Conservation (phyloP, 1,140 invertebrate genomes). For the Rhopalosiphum padi region DNA sequence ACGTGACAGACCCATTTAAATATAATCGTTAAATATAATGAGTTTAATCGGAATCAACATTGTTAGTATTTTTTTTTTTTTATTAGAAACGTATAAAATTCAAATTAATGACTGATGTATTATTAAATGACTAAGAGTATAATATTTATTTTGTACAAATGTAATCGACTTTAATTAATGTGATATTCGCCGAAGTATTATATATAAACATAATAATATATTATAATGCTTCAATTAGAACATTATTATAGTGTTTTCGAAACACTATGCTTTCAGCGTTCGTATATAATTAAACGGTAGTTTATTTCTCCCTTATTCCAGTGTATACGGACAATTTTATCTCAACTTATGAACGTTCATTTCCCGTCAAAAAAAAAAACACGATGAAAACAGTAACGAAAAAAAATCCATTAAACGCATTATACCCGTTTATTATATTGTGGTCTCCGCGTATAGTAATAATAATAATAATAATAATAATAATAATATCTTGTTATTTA, state of each 20-base stretch:
- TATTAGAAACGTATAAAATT: neutral
- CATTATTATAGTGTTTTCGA: neutral
- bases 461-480: slow-evolving; percentile 50
- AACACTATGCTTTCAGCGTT: neutral
- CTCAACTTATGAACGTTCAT: slow-evolving; percentile 4
- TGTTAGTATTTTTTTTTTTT: neutral
- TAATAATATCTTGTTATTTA: slow-evolving; percentile 44
- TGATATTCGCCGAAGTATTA: neutral
- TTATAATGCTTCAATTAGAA: neutral
- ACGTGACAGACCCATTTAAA: neutral
- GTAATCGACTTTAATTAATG: neutral
- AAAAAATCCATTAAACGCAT: slow-evolving; percentile 40
- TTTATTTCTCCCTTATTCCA: neutral
- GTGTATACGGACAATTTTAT: neutral
- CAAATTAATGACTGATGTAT: neutral
- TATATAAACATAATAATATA: neutral
- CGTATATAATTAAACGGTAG: slow-evolving; percentile 15
- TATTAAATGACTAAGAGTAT: neutral
- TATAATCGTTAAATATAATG: neutral
- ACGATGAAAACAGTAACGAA: neutral
- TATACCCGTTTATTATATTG: slow-evolving; percentile 34
- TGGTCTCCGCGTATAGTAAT: neutral
- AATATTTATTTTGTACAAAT: neutral
- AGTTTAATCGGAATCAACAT: neutral
- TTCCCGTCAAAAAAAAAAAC: slow-evolving; percentile 18